Percentiles rank a stretch among this genome's conserved stretches.
These are phyloP conservation scores for Ctenochaetus hawaiiensis DNA, from an alignment of 2,797 vertebrate species.

Conservation along the genomic window DNA sequence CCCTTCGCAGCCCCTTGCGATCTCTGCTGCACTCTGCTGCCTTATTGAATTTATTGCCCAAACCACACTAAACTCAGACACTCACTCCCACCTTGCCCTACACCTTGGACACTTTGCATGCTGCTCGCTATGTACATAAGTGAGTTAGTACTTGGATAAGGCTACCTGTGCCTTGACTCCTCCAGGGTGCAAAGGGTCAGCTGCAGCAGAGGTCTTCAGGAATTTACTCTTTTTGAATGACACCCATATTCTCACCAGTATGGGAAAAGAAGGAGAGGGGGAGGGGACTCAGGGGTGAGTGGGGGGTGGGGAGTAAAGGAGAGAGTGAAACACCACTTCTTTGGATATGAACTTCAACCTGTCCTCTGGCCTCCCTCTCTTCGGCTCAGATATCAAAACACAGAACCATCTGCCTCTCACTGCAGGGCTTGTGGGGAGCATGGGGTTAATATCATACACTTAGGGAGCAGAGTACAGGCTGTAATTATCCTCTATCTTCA, in stretches of 20 bases:
- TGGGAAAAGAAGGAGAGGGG: constrained; percentile 49
- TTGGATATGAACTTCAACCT: constrained; percentile 91
- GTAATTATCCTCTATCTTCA: constrained; percentile 89
- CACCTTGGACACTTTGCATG: constrained; percentile 46
- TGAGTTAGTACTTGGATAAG: constrained; percentile 66
- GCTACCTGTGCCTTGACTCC: constrained; percentile 49
- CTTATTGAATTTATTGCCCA: constrained; percentile 64
- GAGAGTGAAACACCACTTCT: constrained; percentile 71
- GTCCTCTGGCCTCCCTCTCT: constrained; percentile 79
- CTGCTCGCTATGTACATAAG: constrained; percentile 62
- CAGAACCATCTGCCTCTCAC: constrained; percentile 80
- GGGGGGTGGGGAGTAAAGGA: constrained; percentile 41
- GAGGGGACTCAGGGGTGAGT: constrained; percentile 23
- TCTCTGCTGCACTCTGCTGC: constrained; percentile 42
- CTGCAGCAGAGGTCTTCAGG: constrained; percentile 58
- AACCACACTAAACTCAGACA: constrained; percentile 40
- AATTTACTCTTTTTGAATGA: constrained; percentile 79
- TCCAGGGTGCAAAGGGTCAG: constrained; percentile 44
- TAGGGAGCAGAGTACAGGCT: constrained; percentile 87
- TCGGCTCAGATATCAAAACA: constrained; percentile 87
- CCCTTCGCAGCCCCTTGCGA: constrained; percentile 41
- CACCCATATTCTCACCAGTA: constrained; percentile 76
- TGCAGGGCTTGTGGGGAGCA: constrained; percentile 80
- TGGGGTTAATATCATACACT: constrained; percentile 88
- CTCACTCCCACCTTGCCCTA: constrained; percentile 36